Conservation (phyloP, 2,113 vertebrate species). For the Fregetta grallaria region DNA sequence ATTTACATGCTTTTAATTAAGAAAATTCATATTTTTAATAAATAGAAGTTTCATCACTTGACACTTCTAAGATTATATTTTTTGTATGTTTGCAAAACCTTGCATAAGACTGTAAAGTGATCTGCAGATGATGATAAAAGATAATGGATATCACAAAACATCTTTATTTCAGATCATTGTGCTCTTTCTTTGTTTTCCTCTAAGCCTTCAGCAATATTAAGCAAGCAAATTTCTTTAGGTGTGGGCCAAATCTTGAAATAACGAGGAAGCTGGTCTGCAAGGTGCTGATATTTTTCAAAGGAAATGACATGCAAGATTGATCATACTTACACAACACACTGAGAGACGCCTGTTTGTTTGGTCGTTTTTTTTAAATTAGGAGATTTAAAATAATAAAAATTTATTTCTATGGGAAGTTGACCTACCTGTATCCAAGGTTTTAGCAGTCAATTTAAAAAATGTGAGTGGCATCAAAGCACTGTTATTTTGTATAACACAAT, state of each 20-base stretch:
- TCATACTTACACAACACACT: neutral
- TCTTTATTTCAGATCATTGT: neutral
- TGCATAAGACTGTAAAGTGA: neutral
- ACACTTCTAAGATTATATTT: neutral
- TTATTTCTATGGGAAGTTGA: neutral
- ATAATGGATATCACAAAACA: neutral
- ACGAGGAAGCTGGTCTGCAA: neutral
- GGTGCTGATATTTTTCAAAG: neutral
- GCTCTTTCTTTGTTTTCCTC: neutral
- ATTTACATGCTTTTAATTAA: neutral
- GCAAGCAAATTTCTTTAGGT: neutral
- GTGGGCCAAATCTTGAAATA: neutral
- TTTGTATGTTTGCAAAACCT: neutral
- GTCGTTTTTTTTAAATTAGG: neutral
- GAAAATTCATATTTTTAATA: neutral
- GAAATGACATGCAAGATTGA: neutral
- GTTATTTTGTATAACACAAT: neutral
- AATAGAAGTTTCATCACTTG: neutral
- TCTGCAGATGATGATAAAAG: neutral
- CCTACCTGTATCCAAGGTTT: neutral
- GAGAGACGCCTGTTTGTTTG: neutral
- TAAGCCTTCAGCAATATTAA: neutral
- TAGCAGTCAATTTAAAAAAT: neutral
- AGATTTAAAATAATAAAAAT: neutral
- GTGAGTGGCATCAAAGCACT: neutral